Percentiles rank a stretch among this genome's conserved stretches.
phyloP scores from a whole-genome alignment of 2,888 invertebrate species.

The Dryobota labecula region DNA sequence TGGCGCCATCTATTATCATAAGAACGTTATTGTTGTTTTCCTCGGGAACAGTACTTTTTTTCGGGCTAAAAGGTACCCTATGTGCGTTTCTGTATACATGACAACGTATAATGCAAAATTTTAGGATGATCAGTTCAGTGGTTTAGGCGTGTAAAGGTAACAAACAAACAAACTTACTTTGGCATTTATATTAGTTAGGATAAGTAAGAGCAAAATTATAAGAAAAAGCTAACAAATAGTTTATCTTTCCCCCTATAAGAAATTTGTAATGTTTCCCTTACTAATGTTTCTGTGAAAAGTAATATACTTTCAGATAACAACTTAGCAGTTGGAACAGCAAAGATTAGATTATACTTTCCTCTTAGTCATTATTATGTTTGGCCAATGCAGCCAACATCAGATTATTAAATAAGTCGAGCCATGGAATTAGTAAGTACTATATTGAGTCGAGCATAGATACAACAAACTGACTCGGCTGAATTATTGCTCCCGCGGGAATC shows the following conservation, averaged over 20 bases:
- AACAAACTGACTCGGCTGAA: conserved; percentile 68
- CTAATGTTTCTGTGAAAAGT: conserved; percentile 34
- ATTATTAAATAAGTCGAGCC: conserved; percentile 63
- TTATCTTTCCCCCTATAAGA: background rate
- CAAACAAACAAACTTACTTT: no score
- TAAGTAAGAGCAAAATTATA: background rate
- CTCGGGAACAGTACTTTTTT: no score
- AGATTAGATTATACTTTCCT: conserved; percentile 45
- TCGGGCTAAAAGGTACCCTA: no score
- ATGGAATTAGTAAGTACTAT: conserved; percentile 6
- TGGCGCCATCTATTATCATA: no score
- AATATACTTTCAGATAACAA: conserved; percentile 40
- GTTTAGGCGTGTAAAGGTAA: no score
- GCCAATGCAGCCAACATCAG: conserved; percentile 52
- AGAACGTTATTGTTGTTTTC: no score
- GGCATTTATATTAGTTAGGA: no score
- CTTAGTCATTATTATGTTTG: conserved; percentile 48
- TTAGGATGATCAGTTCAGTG: no score
- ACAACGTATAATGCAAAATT: no score
- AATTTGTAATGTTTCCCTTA: background rate
- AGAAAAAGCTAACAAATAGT: background rate
- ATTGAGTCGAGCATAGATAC: conserved; percentile 57
- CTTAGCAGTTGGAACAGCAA: conserved; percentile 27
- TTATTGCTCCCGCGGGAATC: conserved; percentile 70
- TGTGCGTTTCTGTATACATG: no score